Base-by-base conservation (phyloP, 1,140 invertebrate genomes). In the Cydia pomonella region DNA sequence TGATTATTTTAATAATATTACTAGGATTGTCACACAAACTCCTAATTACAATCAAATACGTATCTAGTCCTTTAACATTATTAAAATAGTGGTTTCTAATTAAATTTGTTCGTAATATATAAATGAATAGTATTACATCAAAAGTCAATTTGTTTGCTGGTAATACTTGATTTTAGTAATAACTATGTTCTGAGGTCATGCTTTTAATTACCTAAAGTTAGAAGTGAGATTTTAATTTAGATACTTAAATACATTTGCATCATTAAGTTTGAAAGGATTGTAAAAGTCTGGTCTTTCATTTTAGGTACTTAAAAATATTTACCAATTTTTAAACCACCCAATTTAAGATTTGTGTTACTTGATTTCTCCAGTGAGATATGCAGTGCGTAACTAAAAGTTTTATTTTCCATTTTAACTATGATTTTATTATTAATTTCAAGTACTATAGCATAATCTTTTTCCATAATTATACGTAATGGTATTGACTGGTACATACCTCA, bases 401-500 rank as follows among this genome's bases (percentile, higher is more conserved):
- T 16, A 44, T 44, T 44, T 16, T 13, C 12, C 12, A 50, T n/a
- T 50, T 50, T 50, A 7, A n/a, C 18, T 5, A 59, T 23, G 2
- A 59, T 69, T 38, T 41, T 69, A 69, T 69, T 69, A 66, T 29
- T 66, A 29, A 69, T 21, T 38, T 33, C 64, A 69, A 69, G 64
- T 69, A 69, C 10, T 69, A 69, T 69, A 16, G 64, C 27, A 69
- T 33, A 69, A 69, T 12, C 16, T 10, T 21, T 29, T 29, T 33
- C 27, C 16, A 33, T 23, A 38, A 69, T 69, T 33, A 13, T 69
- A 69, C 64, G 29, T 69, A 69, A 69, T 69, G 29, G 64, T 69
- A 69, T 69, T 69, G 64, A 69, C 64, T 69, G 64, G 64, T 69
- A 69, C 64, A 69, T 33, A 69, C 64, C 64, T 69, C 64, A 69